Evolutionary conservation across 2,113 vertebrate genomes (phyloP).

Genomic region (Lophura nycthemera): DNA sequence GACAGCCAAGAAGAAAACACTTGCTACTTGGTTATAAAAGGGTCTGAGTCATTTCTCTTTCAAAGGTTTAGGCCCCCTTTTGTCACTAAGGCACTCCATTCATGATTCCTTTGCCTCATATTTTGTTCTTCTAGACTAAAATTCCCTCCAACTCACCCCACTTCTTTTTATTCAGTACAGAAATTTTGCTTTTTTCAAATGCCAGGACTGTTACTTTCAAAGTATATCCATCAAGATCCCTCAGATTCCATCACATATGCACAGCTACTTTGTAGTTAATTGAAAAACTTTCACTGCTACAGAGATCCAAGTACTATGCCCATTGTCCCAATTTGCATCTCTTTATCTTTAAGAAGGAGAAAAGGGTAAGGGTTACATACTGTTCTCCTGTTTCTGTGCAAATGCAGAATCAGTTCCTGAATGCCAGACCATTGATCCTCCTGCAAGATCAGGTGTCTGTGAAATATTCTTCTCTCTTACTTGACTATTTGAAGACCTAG

Average conservation of each 20-base stretch:
- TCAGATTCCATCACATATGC: background rate
- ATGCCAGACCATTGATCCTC: background rate
- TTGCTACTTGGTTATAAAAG: background rate
- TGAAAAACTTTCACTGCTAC: background rate
- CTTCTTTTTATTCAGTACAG: background rate
- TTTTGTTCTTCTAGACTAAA: background rate
- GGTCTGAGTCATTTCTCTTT: background rate
- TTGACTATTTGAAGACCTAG: background rate
- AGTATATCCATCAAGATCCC: background rate
- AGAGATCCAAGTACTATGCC: background rate
- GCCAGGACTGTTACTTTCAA: background rate
- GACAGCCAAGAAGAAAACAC: background rate
- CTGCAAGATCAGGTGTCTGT: slow-evolving; percentile 13
- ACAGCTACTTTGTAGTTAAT: background rate
- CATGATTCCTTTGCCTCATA: background rate
- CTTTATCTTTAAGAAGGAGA: background rate
- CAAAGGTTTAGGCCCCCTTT: background rate
- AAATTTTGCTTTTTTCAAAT: background rate
- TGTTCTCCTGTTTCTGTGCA: slow-evolving; percentile 2
- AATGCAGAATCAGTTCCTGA: background rate
- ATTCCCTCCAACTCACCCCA: background rate
- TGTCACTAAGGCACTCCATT: background rate
- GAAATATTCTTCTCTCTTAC: slow-evolving; percentile 16
- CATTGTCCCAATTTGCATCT: background rate
- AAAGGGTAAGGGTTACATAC: slow-evolving; percentile 32